phyloP scores from a whole-genome alignment of 2,888 invertebrate species.

The Phlogophora meticulosa region DNA sequence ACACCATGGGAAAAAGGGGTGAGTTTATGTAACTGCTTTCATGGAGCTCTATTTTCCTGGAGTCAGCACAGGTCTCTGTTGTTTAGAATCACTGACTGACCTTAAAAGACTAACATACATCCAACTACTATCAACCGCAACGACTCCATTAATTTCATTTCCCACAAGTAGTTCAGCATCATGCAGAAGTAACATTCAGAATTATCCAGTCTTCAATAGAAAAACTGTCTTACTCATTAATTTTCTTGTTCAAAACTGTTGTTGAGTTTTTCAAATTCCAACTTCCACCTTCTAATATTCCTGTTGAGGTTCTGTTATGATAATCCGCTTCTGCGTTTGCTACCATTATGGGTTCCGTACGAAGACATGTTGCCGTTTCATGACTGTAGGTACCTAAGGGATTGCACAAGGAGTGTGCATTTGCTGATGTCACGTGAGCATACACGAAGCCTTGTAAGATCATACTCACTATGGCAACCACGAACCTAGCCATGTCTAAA shows the following conservation, averaged over 20 bases:
- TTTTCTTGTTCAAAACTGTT: background rate
- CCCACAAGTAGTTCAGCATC: background rate
- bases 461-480: background rate
- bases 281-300: background rate
- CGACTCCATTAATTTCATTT: too few relatives aligned
- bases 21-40: too few relatives aligned
- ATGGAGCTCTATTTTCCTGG: too few relatives aligned
- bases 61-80: too few relatives aligned
- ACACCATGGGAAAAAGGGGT: too few relatives aligned
- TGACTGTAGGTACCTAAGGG: background rate
- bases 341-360: background rate
- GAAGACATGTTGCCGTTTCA: background rate
- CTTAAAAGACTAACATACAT: too few relatives aligned
- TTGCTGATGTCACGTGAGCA: background rate
- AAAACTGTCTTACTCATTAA: background rate
- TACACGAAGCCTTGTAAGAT: background rate
- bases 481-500: background rate
- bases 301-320: background rate
- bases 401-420: background rate
- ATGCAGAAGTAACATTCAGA: background rate
- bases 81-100: too few relatives aligned
- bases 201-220: background rate
- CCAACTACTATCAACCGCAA: too few relatives aligned
- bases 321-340: background rate
- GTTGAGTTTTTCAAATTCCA: background rate